Evolutionary conservation across 1,140 invertebrate species (phyloP).

Genomic region (Cepaea nemoralis): DNA sequence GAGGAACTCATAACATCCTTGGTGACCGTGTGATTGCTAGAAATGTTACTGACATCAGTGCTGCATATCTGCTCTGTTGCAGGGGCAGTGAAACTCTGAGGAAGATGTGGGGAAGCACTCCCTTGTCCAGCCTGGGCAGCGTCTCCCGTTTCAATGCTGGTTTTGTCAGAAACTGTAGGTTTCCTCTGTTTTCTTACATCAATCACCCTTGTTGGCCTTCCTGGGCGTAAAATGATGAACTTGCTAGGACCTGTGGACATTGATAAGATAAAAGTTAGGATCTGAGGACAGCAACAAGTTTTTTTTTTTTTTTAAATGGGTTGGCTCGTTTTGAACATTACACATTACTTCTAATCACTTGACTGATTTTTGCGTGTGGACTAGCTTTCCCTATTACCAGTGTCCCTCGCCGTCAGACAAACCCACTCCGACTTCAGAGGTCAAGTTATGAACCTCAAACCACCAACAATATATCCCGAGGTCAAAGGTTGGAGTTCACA

Average conservation of each 20-base stretch:
- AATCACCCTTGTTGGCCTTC: conserved; percentile 34
- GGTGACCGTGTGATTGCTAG: background rate
- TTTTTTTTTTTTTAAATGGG: no score
- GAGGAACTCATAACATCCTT: background rate
- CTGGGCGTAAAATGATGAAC: conserved; percentile 32
- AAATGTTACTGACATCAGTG: background rate
- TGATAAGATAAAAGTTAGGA: background rate
- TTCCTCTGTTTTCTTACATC: conserved; percentile 26
- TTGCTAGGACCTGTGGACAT: conserved; percentile 32
- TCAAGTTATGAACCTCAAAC: no score
- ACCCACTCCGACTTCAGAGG: no score
- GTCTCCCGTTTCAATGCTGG: background rate
- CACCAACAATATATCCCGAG: no score
- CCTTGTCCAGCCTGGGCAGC: background rate
- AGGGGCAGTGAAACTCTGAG: background rate
- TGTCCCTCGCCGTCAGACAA: no score
- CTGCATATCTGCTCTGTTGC: background rate
- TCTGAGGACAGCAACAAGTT: no score
- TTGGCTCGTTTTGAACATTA: no score
- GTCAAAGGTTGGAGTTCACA: no score
- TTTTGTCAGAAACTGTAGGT: background rate
- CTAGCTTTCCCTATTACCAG: no score
- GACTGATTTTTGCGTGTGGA: no score
- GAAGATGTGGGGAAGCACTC: background rate
- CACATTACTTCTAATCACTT: no score